phyloP scores from a whole-genome alignment of 2,797 vertebrate species.

The Eulemur rubriventer region DNA sequence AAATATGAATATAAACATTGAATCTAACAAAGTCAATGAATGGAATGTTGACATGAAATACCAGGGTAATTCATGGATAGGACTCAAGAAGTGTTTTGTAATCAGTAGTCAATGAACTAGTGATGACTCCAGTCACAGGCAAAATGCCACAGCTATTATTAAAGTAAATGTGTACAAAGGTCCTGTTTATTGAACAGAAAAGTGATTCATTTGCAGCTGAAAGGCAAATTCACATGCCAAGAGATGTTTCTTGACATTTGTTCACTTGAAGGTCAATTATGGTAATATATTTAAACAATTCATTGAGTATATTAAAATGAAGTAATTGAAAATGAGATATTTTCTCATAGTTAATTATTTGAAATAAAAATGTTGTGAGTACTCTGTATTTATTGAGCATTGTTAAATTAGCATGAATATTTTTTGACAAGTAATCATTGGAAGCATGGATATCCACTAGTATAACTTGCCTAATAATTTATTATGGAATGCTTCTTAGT shows the following conservation, averaged over 20 bases:
- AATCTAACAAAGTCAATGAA: not conserved
- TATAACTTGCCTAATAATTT: not conserved
- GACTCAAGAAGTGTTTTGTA: not conserved
- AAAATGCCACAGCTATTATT: not conserved
- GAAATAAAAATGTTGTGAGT: not conserved
- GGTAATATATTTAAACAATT: slow-evolving; percentile 22
- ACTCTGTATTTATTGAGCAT: not conserved
- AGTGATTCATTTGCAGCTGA: slow-evolving; percentile 28
- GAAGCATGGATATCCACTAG: not conserved
- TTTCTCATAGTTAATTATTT: not conserved
- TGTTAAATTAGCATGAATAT: not conserved
- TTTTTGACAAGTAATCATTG: not conserved
- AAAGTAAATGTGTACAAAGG: not conserved
- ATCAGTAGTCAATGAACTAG: slow-evolving; percentile 32
- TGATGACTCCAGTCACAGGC: not conserved
- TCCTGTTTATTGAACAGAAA: not conserved
- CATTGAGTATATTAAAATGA: not conserved
- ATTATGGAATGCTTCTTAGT: not conserved
- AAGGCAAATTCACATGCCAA: slow-evolving; percentile 25
- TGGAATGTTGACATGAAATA: not conserved
- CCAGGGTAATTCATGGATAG: not conserved
- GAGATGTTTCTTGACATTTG: not conserved
- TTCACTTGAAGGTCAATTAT: slow-evolving; percentile 17
- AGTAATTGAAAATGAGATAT: not conserved
- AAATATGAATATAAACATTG: not conserved